Evolutionary conservation across 1,140 invertebrate genomes (phyloP), one percentile per base, ranked within the genome.

Genomic region (Cotesia glomerata): DNA sequence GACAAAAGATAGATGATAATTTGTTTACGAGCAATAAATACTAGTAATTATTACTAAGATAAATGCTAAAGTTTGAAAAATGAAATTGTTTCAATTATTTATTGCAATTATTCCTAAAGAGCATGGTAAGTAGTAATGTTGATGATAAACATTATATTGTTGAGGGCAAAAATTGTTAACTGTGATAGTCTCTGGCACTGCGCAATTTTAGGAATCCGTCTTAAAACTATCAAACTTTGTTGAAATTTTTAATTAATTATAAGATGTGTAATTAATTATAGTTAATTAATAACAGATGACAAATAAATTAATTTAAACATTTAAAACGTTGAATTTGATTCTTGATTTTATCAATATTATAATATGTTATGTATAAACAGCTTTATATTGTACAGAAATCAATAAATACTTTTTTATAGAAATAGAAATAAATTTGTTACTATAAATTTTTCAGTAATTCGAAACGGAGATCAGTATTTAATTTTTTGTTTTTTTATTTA

Each of bases 111-210:
- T 5, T 62, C 52, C 36, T 64, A 34, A 62, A 18, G n/a, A 14
- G n/a, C 35, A 64, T 35, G 34, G 64, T 49, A 11, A 67, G 67
- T 16, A 58, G 62, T 73, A 51, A 39, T 73, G 66, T 68, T 59
- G 39, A 68, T 68, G 49, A 61, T 64, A 36, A 64, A 34, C 3
- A 5, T 45, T 52, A 63, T 73, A 73, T 51, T 69, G 65, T 69
- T 73, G 59, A 73, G 68, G 49, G 72, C 72, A 73, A 73, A 32
- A 73, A 73, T 73, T 67, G 66, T 67, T 65, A 73, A 73, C 72
- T 73, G 72, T 73, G 72, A 73, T 73, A 69, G 68, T 73, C 63
- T 73, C 52, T 58, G 72, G 65, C 67, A 73, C 62, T 73, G 72
- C 72, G 72, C 72, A 73, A 73, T 73, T 67, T 59, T 45, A 54